phyloP scores from a whole-genome alignment of 2,113 vertebrate genomes.

The Hyaena hyaena region DNA sequence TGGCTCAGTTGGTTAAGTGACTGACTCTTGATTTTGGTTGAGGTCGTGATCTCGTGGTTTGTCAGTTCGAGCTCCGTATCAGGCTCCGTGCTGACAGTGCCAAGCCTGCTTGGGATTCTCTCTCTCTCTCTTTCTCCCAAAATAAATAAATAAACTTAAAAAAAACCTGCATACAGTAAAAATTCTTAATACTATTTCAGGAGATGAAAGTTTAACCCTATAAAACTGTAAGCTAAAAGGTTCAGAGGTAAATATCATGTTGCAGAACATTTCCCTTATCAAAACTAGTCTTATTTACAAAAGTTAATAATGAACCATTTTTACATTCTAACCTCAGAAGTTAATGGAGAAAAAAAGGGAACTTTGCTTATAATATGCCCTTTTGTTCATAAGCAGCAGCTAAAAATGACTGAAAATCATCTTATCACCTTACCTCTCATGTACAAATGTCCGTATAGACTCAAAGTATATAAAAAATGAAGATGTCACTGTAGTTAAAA shows the following conservation, averaged over 20 bases:
- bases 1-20: too few relatives aligned
- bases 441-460: constrained; percentile 91
- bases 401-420: constrained; percentile 38
- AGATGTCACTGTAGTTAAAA: constrained; percentile 92
- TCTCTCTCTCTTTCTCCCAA: too few relatives aligned
- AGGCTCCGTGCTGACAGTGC: too few relatives aligned
- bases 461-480: constrained; percentile 92
- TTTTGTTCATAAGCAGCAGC: neutral
- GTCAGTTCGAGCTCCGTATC: too few relatives aligned
- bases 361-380: neutral
- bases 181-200: constrained; percentile 15
- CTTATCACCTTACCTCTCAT: constrained; percentile 88
- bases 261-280: constrained; percentile 6
- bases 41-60: too few relatives aligned
- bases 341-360: neutral
- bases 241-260: neutral
- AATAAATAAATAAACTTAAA: neutral
- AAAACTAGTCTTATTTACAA: constrained; percentile 4
- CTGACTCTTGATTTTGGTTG: too few relatives aligned
- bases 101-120: too few relatives aligned
- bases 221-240: constrained; percentile 16
- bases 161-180: neutral
- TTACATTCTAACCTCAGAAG: constrained; percentile 11
- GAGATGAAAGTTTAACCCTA: neutral
- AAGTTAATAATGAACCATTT: neutral